Conservation (phyloP, 30 jellyfish, hydroid and myxozoan genomes). For the Chrysaora quinquecirrha region DNA sequence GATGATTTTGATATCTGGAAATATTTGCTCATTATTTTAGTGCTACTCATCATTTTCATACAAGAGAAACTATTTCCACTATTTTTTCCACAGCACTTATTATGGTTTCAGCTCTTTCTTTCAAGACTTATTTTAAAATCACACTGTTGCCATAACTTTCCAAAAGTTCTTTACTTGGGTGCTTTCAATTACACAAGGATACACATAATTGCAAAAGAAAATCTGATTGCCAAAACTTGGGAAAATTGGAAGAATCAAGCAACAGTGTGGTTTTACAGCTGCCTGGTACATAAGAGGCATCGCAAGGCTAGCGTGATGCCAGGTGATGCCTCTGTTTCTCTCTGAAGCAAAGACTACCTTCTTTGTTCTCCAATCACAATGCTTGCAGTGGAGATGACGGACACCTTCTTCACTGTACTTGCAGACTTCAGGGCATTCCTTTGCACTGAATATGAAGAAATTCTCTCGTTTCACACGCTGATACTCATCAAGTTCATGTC, state of each 20-base stretch:
- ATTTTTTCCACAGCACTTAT: no score
- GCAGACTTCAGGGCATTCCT: slow-evolving; percentile 76
- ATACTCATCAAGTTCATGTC: slow-evolving; percentile 62
- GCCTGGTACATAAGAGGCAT: neutral
- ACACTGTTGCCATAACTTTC: slow-evolving; percentile 69
- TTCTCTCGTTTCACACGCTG: slow-evolving; percentile 67
- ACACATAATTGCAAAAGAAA: no score
- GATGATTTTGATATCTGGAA: no score
- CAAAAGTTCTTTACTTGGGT: slow-evolving; percentile 20
- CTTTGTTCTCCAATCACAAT: slow-evolving; percentile 75
- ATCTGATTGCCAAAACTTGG: no score
- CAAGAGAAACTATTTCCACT: no score
- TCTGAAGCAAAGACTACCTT: slow-evolving; percentile 30
- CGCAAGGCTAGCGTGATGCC: neutral
- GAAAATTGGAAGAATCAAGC: slow-evolving; percentile 23
- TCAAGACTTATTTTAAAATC: slow-evolving; percentile 16
- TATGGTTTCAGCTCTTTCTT: slow-evolving; percentile 49
- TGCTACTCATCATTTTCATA: no score
- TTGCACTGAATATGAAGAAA: slow-evolving; percentile 72
- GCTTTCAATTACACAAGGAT: slow-evolving; percentile 60
- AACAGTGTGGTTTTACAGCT: slow-evolving; percentile 50
- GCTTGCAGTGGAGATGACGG: slow-evolving; percentile 73
- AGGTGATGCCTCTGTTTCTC: neutral
- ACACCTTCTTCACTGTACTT: slow-evolving; percentile 72
- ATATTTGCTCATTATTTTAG: no score